Conservation (phyloP, 1,140 invertebrate species). For the Uloborus diversus region DNA sequence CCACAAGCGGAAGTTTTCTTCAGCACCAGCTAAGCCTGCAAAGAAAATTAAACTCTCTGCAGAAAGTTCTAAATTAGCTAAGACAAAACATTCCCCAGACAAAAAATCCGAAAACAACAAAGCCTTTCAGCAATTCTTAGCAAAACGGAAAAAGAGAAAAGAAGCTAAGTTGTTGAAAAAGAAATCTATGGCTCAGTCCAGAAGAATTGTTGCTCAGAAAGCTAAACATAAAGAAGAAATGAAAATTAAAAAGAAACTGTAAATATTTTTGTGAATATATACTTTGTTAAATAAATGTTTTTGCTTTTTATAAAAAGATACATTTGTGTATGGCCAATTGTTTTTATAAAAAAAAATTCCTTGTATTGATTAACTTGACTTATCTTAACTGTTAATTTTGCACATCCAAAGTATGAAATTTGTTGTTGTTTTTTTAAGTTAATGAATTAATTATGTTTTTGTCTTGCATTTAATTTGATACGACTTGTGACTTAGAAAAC, state of each 20-base stretch:
- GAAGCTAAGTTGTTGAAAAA: background rate
- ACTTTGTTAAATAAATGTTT: background rate
- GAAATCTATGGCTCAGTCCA: background rate
- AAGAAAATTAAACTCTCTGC: constrained; percentile 34
- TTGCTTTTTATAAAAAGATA: background rate
- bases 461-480: too few species aligned
- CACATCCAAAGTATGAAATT: too few species aligned
- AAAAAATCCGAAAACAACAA: background rate
- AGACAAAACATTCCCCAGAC: background rate
- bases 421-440: too few species aligned
- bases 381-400: too few species aligned
- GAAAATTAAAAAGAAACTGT: background rate
- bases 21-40: background rate
- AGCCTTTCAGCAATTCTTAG: background rate
- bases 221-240: background rate
- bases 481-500: too few species aligned
- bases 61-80: background rate
- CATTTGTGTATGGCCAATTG: too few species aligned
- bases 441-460: too few species aligned
- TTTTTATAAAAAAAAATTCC: too few species aligned
- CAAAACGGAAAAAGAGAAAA: constrained; percentile 2
- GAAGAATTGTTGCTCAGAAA: background rate
- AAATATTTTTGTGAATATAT: background rate
- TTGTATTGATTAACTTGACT: too few species aligned
- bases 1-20: background rate